These are phyloP conservation scores for Phycodurus eques DNA, from an alignment of 2,113 vertebrate genomes.

Conservation along the genomic window DNA sequence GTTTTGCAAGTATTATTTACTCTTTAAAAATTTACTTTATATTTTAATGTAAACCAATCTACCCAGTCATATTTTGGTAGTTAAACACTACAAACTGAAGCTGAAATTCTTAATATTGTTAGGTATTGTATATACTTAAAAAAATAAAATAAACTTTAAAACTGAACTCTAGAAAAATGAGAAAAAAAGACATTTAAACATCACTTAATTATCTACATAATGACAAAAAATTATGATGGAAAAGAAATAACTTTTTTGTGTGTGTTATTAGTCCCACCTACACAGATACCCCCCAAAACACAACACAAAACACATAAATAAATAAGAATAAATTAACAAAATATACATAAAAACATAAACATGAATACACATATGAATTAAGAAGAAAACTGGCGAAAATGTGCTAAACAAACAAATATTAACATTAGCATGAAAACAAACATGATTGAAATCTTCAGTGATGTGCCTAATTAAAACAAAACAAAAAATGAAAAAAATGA, in stretches of 20 bases:
- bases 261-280: neutral
- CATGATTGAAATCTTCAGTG: constrained; percentile 12
- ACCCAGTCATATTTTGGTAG: no score
- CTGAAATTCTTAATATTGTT: no score
- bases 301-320: neutral
- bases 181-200: neutral
- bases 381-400: neutral
- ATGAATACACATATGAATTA: neutral
- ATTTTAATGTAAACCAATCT: no score
- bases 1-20: no score
- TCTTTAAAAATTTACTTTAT: no score
- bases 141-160: no score
- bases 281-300: neutral
- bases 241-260: neutral
- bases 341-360: neutral
- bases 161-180: neutral
- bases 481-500: constrained; percentile 4
- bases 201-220: neutral
- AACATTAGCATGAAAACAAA: constrained; percentile 24
- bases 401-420: constrained; percentile 7
- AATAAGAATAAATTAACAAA: neutral
- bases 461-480: neutral
- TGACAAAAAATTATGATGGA: neutral
- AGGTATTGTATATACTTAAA: no score
- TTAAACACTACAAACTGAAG: no score